Percentiles rank a stretch among this genome's conserved stretches.
Evolutionary conservation across 2,888 invertebrate genomes (phyloP).

Genomic region (Heterodera filipjevi): DNA sequence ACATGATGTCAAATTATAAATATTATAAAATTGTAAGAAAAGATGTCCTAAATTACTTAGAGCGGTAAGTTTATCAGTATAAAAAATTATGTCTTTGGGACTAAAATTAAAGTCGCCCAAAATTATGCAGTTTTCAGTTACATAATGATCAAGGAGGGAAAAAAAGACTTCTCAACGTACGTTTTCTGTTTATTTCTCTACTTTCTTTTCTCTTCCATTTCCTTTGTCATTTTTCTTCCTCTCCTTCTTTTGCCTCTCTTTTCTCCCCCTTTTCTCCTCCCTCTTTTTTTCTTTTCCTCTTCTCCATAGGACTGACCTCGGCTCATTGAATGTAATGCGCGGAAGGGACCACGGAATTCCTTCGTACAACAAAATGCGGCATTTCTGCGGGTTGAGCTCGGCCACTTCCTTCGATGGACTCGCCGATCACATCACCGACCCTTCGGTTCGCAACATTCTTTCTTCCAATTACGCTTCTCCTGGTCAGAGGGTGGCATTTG

Average conservation of each 20-base stretch:
- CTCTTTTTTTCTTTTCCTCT: not conserved
- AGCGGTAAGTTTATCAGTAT: too few species aligned
- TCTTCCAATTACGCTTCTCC: conserved; percentile 57
- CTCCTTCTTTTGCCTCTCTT: too few species aligned
- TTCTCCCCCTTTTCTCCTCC: not conserved
- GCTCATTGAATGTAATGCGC: conserved; percentile 91
- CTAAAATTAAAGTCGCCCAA: too few species aligned
- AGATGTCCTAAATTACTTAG: too few species aligned
- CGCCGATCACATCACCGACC: conserved; percentile 77
- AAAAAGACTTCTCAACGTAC: too few species aligned
- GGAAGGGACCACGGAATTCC: conserved; percentile 89
- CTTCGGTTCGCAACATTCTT: conserved; percentile 77
- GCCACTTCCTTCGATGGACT: conserved; percentile 72
- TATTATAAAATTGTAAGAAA: too few species aligned
- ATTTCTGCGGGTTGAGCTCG: conserved; percentile 75
- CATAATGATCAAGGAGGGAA: conserved; percentile 1
- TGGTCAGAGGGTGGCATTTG: conserved; percentile 39
- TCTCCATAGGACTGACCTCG: conserved; percentile 74
- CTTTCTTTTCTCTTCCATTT: too few species aligned
- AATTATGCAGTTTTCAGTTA: not conserved
- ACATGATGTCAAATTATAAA: too few species aligned
- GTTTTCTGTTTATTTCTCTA: too few species aligned
- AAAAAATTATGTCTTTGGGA: too few species aligned
- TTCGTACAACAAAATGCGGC: conserved; percentile 80
- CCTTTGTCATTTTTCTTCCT: too few species aligned